phyloP scores from a whole-genome alignment of 2,888 invertebrate genomes.

The Himalopsyche anomala region DNA sequence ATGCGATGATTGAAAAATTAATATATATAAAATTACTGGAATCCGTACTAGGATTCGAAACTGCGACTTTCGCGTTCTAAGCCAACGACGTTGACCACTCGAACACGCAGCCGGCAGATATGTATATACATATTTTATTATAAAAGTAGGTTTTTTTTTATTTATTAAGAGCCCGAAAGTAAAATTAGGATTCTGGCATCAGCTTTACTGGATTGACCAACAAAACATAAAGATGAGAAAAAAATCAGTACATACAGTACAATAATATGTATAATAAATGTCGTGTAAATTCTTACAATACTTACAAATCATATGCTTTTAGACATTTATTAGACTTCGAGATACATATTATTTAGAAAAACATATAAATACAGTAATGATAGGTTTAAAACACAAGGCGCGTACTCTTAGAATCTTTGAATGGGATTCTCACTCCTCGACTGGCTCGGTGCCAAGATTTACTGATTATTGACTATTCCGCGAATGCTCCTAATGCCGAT shows the following conservation, averaged over 20 bases:
- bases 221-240: too few relatives aligned
- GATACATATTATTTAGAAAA: background rate
- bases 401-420: slow-evolving; percentile 6
- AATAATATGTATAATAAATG: background rate
- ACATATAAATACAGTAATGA: background rate
- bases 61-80: too few relatives aligned
- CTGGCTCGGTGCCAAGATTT: background rate
- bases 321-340: background rate
- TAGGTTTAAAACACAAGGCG: background rate
- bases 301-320: background rate
- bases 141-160: too few relatives aligned
- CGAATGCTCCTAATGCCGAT: background rate
- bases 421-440: background rate
- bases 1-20: too few relatives aligned
- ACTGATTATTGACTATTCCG: slow-evolving; percentile 34
- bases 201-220: too few relatives aligned
- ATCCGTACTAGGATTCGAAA: too few relatives aligned
- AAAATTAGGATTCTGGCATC: too few relatives aligned
- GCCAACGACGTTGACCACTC: too few relatives aligned
- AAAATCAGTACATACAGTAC: background rate
- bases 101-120: too few relatives aligned
- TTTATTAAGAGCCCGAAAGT: too few relatives aligned
- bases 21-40: too few relatives aligned
- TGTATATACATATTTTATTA: too few relatives aligned
- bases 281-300: background rate